A percentile compares a stretch with the other conserved stretches of the same genome.
phyloP scores from a whole-genome alignment of 2,113 vertebrate genomes.

The Furnarius figulus region DNA sequence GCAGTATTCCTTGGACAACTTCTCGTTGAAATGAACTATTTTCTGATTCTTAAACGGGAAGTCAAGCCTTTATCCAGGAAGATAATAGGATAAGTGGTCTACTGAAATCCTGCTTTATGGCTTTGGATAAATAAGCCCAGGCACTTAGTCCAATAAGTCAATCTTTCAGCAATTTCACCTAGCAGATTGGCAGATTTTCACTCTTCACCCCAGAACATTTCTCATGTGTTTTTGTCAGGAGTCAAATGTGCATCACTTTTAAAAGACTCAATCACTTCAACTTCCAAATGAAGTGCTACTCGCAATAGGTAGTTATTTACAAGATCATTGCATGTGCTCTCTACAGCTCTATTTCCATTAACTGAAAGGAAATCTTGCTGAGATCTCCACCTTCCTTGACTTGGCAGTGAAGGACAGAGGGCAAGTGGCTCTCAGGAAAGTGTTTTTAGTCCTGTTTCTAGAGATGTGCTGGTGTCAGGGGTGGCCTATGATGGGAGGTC shows the following conservation, averaged over 20 bases:
- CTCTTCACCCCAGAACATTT: background rate
- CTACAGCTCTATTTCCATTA: background rate
- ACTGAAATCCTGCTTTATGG: background rate
- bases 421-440: background rate
- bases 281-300: background rate
- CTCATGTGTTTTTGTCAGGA: background rate
- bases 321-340: accelerated
- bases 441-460: background rate
- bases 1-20: background rate
- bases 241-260: background rate
- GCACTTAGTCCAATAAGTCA: background rate
- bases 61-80: background rate
- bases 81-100: background rate
- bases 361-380: background rate
- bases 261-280: background rate
- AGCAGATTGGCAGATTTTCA: background rate
- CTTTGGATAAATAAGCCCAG: background rate
- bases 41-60: background rate
- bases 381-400: background rate
- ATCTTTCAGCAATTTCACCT: background rate
- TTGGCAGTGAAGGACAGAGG: background rate
- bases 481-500: background rate
- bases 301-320: background rate
- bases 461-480: background rate
- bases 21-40: background rate